Evolutionary conservation across 2,113 vertebrate species (phyloP), one percentile per base, ranked within the genome.

Genomic region (Speoplatyrhinus poulsoni): DNA sequence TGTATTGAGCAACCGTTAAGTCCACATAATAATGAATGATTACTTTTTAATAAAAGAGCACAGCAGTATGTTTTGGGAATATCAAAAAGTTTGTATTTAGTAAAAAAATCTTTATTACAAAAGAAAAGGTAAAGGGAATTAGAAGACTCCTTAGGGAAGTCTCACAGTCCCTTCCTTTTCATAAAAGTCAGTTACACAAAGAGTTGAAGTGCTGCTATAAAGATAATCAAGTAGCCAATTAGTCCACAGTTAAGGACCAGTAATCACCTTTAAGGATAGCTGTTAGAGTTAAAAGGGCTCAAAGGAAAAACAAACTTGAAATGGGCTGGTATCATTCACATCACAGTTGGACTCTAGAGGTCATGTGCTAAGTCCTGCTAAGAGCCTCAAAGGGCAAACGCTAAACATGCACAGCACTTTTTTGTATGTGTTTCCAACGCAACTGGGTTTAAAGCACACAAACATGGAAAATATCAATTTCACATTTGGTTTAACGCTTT

Each of bases 401-500:
- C 70, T 68, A 55, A 75, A 71, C 81, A 73, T 17, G 15, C 12
- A 56, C 77, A 83, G 76, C 75, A 77, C 87, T 85, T 74, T 46
- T 78, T 74, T 75, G 65, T 59, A 63, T 81, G 77, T 80, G 81
- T 87, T 3, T 26, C 17, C 83, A 82, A 75, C 77, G 66, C 70
- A 46, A 68, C n/a, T 65, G 64, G 68, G 84, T 67, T 84, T 82
- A 77, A 85, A 81, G 70, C 85, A 82, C 82, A 89, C 87, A 88
- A 89, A 90, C 87, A 86, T 80, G 64, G 85, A 88, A 89, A 90
- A 91, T 91, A 91, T 91, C 88, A 86, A 90, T 89, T 89, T 90
- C 88, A 92, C 85, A 88, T 90, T 90, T 86, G 88, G 88, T 85
- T 90, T 88, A 90, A 88, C 85, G 69, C 90, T 88, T 91, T 91